These are phyloP conservation scores for Lipotes vexillifer DNA, from an alignment of 2,113 vertebrate genomes.

Conservation along the genomic window DNA sequence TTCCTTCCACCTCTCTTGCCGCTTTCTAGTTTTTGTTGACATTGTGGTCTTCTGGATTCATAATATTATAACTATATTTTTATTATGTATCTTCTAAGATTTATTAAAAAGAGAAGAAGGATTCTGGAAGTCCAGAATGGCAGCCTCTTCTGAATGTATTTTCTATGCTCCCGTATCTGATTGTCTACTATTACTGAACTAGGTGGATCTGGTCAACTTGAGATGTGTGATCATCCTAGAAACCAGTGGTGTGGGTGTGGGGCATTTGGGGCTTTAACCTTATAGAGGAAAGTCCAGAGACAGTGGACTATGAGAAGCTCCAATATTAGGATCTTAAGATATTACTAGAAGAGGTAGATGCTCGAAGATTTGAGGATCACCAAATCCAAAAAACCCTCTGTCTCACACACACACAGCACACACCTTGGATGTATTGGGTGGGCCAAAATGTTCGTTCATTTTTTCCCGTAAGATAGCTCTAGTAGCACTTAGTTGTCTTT, in stretches of 20 bases:
- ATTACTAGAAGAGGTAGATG: not conserved
- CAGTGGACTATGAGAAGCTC: not conserved
- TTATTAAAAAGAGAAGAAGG: not conserved
- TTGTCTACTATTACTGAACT: not conserved
- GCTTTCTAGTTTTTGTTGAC: not conserved
- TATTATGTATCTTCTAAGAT: not conserved
- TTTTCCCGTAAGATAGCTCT: too few relatives aligned
- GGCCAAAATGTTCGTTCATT: too few relatives aligned
- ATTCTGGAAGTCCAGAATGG: not conserved
- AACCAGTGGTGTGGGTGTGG: not conserved
- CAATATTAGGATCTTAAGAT: not conserved
- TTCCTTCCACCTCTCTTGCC: not conserved
- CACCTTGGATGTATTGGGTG: not conserved
- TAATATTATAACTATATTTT: not conserved
- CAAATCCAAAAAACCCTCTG: not conserved
- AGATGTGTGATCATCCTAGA: not conserved
- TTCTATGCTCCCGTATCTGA: not conserved
- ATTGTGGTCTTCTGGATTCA: not conserved
- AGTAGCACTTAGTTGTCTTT: too few relatives aligned
- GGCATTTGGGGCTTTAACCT: rapidly evolving
- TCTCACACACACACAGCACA: not conserved
- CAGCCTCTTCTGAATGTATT: not conserved
- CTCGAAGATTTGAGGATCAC: not conserved
- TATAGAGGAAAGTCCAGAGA: not conserved
- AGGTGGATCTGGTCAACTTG: not conserved